phyloP scores from a whole-genome alignment of 2,797 vertebrate genomes.

The Pseudomugil gertrudae region DNA sequence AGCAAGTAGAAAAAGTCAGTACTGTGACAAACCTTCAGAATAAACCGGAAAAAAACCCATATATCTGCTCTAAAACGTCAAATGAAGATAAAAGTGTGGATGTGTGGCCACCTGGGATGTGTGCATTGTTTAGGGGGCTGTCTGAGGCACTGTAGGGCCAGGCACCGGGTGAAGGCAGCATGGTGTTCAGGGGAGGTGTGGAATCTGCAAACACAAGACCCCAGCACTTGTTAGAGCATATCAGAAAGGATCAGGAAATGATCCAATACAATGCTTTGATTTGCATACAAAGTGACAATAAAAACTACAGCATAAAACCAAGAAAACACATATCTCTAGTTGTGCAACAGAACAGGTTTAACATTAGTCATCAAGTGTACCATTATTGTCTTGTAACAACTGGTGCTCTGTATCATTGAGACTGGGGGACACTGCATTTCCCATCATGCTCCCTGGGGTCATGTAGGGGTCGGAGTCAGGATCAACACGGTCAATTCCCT shows the following conservation, averaged over 20 bases:
- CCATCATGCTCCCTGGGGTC: constrained; percentile 98
- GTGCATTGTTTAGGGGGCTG: constrained; percentile 94
- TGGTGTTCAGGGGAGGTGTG: constrained; percentile 98
- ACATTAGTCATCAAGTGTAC: constrained; percentile 38
- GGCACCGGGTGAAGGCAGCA: constrained; percentile 99
- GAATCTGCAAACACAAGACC: constrained; percentile 58
- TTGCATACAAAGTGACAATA: background rate
- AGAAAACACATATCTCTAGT: background rate
- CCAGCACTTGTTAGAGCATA: background rate
- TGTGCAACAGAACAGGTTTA: background rate
- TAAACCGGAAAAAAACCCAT: too few species aligned
- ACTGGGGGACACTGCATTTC: constrained; percentile 90
- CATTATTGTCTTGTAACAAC: constrained; percentile 96
- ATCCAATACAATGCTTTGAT: background rate
- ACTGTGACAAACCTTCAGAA: too few species aligned
- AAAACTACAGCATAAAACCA: background rate
- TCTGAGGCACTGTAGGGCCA: constrained; percentile 99
- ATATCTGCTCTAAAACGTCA: too few species aligned
- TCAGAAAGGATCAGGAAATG: background rate
- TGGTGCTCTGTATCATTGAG: constrained; percentile 98
- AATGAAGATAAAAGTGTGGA: too few species aligned
- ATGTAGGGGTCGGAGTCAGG: constrained; percentile 98
- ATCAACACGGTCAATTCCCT: constrained; percentile 97
- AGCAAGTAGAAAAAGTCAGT: too few species aligned
- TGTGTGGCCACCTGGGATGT: constrained; percentile 91